Evolutionary conservation across 2,113 vertebrate species (phyloP).

Genomic region (Corvus hawaiiensis): DNA sequence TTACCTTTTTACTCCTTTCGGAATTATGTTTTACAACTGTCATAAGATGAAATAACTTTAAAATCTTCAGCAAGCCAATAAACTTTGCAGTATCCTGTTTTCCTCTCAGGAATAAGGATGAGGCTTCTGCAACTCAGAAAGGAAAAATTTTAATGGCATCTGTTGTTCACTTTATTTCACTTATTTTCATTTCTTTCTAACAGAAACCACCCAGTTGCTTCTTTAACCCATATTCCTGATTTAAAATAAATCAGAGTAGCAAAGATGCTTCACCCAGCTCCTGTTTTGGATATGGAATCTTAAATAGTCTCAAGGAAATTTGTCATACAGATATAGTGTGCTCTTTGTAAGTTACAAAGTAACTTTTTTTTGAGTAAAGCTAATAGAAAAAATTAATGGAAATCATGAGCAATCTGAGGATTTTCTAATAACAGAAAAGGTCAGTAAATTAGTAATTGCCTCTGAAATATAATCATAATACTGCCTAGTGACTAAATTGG

Average conservation of each 20-base stretch:
- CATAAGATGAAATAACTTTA: slow-evolving; percentile 17
- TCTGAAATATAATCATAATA: neutral
- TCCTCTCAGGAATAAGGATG: neutral
- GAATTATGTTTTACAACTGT: neutral
- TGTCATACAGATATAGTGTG: neutral
- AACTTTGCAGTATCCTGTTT: neutral
- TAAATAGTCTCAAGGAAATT: neutral
- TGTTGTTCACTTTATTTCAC: neutral
- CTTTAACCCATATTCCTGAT: neutral
- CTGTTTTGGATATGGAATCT: neutral
- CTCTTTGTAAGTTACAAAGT: neutral
- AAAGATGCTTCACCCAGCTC: neutral
- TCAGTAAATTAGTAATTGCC: neutral
- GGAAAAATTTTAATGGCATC: neutral
- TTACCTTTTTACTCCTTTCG: slow-evolving; percentile 10
- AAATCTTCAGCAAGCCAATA: slow-evolving; percentile 1
- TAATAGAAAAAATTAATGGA: neutral
- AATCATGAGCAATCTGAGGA: neutral
- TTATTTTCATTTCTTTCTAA: neutral
- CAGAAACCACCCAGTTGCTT: neutral
- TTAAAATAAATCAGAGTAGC: neutral
- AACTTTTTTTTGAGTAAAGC: neutral
- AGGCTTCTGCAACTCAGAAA: neutral
- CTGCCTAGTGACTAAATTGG: neutral
- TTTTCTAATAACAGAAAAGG: neutral